Evolutionary conservation across 2,113 vertebrate species (phyloP).

Genomic region (Propithecus coquereli): DNA sequence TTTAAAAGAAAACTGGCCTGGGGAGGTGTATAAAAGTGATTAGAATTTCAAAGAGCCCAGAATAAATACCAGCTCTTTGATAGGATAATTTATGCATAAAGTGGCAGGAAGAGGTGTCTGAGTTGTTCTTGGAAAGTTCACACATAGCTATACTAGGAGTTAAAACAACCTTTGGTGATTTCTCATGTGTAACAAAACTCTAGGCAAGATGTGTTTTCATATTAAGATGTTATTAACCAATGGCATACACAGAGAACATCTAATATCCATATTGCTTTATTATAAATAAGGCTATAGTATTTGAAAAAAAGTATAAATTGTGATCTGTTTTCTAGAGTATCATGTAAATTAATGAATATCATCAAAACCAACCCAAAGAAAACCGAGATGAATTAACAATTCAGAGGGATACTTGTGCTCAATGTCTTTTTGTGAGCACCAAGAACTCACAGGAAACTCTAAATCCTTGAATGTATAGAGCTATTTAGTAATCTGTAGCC

Average conservation of each 20-base stretch:
- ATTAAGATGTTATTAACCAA: not conserved
- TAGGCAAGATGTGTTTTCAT: not conserved
- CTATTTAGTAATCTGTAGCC: constrained; percentile 66
- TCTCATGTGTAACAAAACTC: constrained; percentile 32
- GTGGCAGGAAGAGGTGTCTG: constrained; percentile 82
- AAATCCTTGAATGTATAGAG: constrained; percentile 76
- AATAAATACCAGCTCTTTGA: constrained; percentile 87
- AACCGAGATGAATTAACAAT: constrained; percentile 67
- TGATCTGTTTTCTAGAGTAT: constrained; percentile 13
- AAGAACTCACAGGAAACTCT: constrained; percentile 74
- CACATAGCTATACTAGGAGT: constrained; percentile 68
- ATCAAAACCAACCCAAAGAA: constrained; percentile 66
- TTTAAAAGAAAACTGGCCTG: constrained; percentile 81
- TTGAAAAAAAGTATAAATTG: constrained; percentile 17
- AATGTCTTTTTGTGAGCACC: constrained; percentile 68
- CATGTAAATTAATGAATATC: constrained; percentile 61
- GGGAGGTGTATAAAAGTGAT: constrained; percentile 85
- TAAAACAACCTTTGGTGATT: constrained; percentile 73
- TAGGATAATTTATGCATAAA: constrained; percentile 85
- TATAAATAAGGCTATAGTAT: not conserved
- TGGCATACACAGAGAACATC: not conserved
- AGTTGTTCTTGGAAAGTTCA: constrained; percentile 83
- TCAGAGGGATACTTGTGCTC: constrained; percentile 63
- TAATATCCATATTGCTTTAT: not conserved
- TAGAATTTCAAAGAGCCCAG: constrained; percentile 86